phyloP scores from a whole-genome alignment of 2,888 invertebrate species.

The Troides oblongomaculatus region DNA sequence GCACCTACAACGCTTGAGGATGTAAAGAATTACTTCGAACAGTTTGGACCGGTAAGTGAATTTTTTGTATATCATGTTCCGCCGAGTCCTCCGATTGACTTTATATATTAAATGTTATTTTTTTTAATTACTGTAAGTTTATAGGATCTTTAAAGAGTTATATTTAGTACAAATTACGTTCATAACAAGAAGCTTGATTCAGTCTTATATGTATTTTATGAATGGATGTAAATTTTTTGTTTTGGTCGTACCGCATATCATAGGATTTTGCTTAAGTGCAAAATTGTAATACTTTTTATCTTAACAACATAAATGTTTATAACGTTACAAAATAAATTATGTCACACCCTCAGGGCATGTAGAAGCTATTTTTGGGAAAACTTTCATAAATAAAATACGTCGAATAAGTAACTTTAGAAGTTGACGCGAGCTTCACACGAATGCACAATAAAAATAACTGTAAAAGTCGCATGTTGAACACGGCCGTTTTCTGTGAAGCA shows the following conservation, averaged over 20 bases:
- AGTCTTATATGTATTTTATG: neutral
- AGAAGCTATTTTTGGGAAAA: constrained; percentile 3
- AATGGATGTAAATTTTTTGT: neutral
- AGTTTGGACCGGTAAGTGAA: constrained; percentile 97
- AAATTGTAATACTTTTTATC: neutral
- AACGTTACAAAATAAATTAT: neutral
- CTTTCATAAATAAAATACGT: constrained; percentile 17
- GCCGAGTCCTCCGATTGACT: neutral
- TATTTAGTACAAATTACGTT: no score
- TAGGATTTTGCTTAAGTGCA: neutral
- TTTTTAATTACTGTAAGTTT: no score
- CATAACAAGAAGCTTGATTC: neutral
- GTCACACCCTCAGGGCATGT: neutral
- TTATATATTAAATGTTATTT: neutral
- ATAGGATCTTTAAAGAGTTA: no score
- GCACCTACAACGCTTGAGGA: constrained; percentile 99
- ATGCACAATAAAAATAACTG: constrained; percentile 19
- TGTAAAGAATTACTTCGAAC: constrained; percentile 99
- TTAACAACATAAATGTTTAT: neutral
- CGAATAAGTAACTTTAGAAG: constrained; percentile 13
- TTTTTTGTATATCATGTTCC: neutral
- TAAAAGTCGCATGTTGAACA: constrained; percentile 25
- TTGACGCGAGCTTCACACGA: constrained; percentile 18
- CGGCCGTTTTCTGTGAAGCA: constrained; percentile 13
- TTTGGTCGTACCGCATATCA: neutral